These are phyloP conservation scores for Mustelus asterias DNA, from an alignment of 2,113 vertebrate genomes.

Conservation along the genomic window DNA sequence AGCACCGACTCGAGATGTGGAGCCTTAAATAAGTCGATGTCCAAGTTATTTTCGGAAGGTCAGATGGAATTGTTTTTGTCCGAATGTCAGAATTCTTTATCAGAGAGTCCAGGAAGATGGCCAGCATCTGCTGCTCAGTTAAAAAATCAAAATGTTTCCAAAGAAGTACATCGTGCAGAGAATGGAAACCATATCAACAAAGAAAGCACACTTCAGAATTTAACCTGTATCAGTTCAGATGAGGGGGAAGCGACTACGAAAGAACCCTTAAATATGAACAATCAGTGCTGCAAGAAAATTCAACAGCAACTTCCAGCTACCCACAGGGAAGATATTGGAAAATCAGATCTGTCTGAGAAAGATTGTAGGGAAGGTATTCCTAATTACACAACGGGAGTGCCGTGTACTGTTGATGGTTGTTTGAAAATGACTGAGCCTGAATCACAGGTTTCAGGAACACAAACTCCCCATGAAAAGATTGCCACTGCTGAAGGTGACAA, in stretches of 20 bases:
- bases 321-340: not conserved
- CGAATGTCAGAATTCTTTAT: not conserved
- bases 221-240: not conserved
- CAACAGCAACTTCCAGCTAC: not conserved
- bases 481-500: not conserved
- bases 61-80: not conserved
- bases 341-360: not conserved
- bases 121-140: not conserved
- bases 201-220: not conserved
- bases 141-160: not conserved
- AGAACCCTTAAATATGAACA: not conserved
- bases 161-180: not conserved
- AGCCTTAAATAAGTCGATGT: not conserved
- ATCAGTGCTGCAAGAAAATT: not conserved
- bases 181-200: not conserved
- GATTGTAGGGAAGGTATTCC: not conserved
- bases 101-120: not conserved
- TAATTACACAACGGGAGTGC: not conserved
- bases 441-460: not conserved
- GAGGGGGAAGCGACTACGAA: not conserved
- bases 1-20: not conserved
- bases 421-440: not conserved
- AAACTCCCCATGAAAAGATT: not conserved
- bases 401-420: not conserved
- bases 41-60: not conserved